phyloP scores from a whole-genome alignment of 2,888 invertebrate species.

The Thecocarcelia acutangulata region DNA sequence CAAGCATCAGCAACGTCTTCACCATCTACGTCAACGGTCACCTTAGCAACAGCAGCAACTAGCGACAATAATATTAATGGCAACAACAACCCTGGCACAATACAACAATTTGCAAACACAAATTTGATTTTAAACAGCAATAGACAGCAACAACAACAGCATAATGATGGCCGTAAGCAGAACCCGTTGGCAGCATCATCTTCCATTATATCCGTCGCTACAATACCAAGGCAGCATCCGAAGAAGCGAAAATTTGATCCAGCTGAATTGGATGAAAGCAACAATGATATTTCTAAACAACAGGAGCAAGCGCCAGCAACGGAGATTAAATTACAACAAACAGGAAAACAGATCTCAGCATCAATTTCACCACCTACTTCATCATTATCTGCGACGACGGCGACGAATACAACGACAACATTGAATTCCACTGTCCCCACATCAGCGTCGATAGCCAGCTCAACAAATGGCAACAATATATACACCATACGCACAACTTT shows the following conservation, averaged over 20 bases:
- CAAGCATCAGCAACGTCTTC: conserved; percentile 84
- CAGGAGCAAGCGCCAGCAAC: conserved; percentile 71
- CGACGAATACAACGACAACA: conserved; percentile 35
- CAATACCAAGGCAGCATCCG: conserved; percentile 87
- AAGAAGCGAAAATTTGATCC: conserved; percentile 88
- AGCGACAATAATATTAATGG: conserved; percentile 44
- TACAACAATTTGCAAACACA: conserved; percentile 68
- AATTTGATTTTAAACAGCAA: conserved; percentile 81
- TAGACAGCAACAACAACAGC: conserved; percentile 76
- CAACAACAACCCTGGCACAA: conserved; percentile 82
- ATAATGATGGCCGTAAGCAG: conserved; percentile 74
- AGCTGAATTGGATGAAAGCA: conserved; percentile 79
- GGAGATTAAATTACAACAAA: conserved; percentile 68
- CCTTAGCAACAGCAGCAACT: conserved; percentile 80
- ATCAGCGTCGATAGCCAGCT: conserved; percentile 23
- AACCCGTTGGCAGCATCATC: conserved; percentile 85
- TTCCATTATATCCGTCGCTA: conserved; percentile 78
- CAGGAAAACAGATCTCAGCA: conserved; percentile 64
- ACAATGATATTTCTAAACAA: conserved; percentile 71
- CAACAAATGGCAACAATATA: conserved; percentile 61
- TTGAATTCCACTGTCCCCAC: conserved; percentile 49
- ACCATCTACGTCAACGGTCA: conserved; percentile 81
- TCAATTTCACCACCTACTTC: conserved; percentile 40
- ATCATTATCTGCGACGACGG: conserved; percentile 35
- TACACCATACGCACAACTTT: conserved; percentile 66